Evolutionary conservation across 1,140 invertebrate species (phyloP), one percentile per base, ranked within the genome.

Genomic region (Eriosoma lanigerum): DNA sequence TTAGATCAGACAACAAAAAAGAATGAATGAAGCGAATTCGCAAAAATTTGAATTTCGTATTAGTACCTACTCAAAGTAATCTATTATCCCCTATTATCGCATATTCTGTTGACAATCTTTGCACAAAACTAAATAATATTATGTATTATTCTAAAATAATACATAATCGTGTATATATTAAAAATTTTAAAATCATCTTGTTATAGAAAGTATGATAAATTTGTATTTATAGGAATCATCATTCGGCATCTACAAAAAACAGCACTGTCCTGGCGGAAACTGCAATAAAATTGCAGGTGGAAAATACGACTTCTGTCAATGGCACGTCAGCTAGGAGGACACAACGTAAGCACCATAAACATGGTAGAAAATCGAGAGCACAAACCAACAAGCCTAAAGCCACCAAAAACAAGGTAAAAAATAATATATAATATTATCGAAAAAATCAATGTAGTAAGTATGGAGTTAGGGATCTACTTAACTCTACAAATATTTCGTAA

Each of bases 351-450:
- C 48, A 73, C 75, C 56, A 58, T 54, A 50, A 80, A n/a, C 60
- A 44, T 32, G 19, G 9, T 38, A 17, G 81, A 26, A 78, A 82
- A 48, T 73, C 82, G 2, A 78, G 75, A 52, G 81, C 81, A 44
- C 82, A 78, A 15, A 82, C 81, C 72, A 84, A 82, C 76, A 76
- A 78, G 1, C 19, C 81, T 38, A 82, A 82, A 54, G 68, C 17
- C 13, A 82, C 44, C 38, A 82, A 82, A 24, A 82, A 81, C 21
- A 64, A 82, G 46, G 80, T 64, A 52, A 44, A 21, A 24, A 32
- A 17, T n/a, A n/a, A n/a, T 60, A 17, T 60, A 29, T 9, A 29
- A 38, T 38, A 38, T 38, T 38, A 38, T n/a, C n/a, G n/a, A n/a
- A n/a, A n/a, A n/a, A n/a, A n/a, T n/a, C n/a, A n/a, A n/a, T n/a